Conservation (phyloP, 1,140 invertebrate species). For the Caenorhabditis remanei region DNA sequence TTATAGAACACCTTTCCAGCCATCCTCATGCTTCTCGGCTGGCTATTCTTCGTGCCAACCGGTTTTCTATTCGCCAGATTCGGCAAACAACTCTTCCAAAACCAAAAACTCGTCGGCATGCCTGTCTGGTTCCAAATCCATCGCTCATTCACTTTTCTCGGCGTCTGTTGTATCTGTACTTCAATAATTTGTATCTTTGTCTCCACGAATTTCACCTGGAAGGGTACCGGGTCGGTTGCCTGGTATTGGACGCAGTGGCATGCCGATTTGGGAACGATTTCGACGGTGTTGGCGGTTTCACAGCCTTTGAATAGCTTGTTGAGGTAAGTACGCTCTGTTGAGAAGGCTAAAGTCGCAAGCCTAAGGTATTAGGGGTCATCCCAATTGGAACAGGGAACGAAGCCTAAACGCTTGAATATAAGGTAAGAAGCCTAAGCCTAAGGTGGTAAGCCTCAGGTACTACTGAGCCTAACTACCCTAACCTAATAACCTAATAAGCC, state of each 20-base stretch:
- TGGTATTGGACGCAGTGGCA: slow-evolving; percentile 33
- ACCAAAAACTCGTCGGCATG: not conserved
- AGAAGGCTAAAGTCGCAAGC: no score
- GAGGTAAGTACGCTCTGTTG: not conserved
- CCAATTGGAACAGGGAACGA: no score
- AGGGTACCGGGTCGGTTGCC: not conserved
- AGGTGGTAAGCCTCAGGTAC: no score
- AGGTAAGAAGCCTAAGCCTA: no score
- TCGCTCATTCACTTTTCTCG: not conserved
- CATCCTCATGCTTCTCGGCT: slow-evolving; percentile 9
- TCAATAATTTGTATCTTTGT: not conserved
- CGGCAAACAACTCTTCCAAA: not conserved
- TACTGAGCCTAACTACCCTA: no score
- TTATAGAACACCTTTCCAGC: not conserved
- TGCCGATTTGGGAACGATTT: slow-evolving; percentile 11
- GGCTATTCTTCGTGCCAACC: slow-evolving; percentile 7
- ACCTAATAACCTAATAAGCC: no score
- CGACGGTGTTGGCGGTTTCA: not conserved
- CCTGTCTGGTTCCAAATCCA: slow-evolving; percentile 6
- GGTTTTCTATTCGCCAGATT: slow-evolving; percentile 12
- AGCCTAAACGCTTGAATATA: no score
- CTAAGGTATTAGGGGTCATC: no score
- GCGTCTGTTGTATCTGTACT: not conserved
- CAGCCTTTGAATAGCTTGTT: slow-evolving; percentile 21
- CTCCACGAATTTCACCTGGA: not conserved